Base-by-base conservation (phyloP, 2,113 vertebrate species). In the Cettia cetti region DNA sequence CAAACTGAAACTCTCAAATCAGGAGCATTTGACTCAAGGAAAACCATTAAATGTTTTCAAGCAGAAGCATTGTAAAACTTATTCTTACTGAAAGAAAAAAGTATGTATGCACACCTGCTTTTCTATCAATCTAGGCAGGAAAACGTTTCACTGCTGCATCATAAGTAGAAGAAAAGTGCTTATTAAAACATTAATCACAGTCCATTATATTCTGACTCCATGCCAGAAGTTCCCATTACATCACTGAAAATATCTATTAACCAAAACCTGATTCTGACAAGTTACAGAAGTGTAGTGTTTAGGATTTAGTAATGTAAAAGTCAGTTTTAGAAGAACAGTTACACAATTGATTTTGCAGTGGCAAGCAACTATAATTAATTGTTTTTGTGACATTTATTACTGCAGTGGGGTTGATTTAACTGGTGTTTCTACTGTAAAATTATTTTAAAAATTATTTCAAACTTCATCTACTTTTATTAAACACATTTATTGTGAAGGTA, bases 101-200 rank as follows among this genome's bases (percentile, higher is more conserved):
- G 53, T 82, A 77, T 18, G 37, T 50, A 76, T 2, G 28, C 97
- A 98, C 98, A 98, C 98, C 98, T 98, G 98, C 95, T 98, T 94
- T 84, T 96, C 97, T 98, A 97, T 98, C 98, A 98, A 96, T 98
- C 91, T 81, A 60, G 95, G 91, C 98, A 97, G 97, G 98, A 98
- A 98, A 98, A 96, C 94, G 91, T 97, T 98, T 97, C 95, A 97
- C 93, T 97, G 97, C 96, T 95, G 95, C 97, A 98, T 97, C 97
- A 93, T 97, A 96, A 97, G 97, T 91, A 97, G 97, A 78, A 98
- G 97, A 97, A 98, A 98, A 98, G 94, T 96, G 96, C 98, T 98
- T 98, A 98, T 98, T 98, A 98, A 98, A 98, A 97, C 98, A 98
- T 98, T 98, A 98, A 98, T 98, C 98, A 98, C 96, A 97, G 97